These are phyloP conservation scores for Julus scandinavius DNA, from an alignment of 2,888 invertebrate species.

Conservation along the genomic window DNA sequence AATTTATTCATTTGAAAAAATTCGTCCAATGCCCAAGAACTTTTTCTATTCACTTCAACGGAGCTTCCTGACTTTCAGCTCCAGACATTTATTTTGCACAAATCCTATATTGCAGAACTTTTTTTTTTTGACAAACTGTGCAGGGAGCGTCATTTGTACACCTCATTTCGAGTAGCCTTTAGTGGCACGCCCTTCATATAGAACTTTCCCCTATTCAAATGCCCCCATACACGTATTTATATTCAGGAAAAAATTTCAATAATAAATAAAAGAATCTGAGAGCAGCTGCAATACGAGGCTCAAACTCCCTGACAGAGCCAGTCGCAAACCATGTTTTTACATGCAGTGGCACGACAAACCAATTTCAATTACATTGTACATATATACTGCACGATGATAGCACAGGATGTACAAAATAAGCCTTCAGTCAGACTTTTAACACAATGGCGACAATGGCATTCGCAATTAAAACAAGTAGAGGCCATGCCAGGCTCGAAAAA, in stretches of 20 bases:
- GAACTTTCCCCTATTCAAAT: background rate
- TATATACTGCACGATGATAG: background rate
- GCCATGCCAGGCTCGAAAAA: background rate
- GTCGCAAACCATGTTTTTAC: constrained; percentile 19
- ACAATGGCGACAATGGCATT: background rate
- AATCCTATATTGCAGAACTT: background rate
- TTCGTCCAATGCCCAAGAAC: background rate
- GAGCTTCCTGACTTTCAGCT: background rate
- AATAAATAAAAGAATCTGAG: constrained; percentile 34
- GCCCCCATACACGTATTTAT: constrained; percentile 12
- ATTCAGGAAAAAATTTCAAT: constrained; percentile 37
- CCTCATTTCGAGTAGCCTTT: background rate
- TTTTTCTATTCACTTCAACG: background rate
- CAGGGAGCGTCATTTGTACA: background rate
- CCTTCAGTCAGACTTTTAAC: background rate
- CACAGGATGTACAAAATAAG: background rate
- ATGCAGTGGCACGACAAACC: constrained; percentile 22
- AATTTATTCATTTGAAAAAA: too few species aligned
- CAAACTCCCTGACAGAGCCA: background rate
- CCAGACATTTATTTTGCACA: background rate
- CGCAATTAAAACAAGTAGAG: background rate
- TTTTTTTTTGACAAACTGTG: background rate
- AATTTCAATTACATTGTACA: background rate
- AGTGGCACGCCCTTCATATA: background rate
- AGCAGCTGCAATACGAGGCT: background rate